phyloP scores from a whole-genome alignment of 2,113 vertebrate genomes.

The Lontra canadensis region DNA sequence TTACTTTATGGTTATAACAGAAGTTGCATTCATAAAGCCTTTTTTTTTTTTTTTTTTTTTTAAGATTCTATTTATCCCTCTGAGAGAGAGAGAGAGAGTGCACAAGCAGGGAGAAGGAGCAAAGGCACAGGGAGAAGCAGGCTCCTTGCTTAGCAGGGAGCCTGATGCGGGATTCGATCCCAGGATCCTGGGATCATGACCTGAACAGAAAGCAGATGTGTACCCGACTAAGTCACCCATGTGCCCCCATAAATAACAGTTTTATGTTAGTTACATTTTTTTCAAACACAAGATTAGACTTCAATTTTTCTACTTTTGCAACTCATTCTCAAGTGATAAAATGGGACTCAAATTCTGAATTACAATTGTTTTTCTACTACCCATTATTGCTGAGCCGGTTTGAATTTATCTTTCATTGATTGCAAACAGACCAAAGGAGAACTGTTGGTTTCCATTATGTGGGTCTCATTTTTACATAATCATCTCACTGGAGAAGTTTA shows the following conservation, averaged over 20 bases:
- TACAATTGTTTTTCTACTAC: background rate
- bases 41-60: background rate
- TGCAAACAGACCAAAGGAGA: slow-evolving; percentile 4
- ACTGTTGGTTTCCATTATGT: background rate
- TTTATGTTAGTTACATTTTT: slow-evolving; percentile 13
- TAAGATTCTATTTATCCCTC: too few species aligned
- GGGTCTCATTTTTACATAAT: background rate
- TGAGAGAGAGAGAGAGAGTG: too few species aligned
- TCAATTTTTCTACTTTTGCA: slow-evolving; percentile 36
- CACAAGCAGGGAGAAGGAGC: too few species aligned
- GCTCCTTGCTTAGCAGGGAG: too few species aligned
- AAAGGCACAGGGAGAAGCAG: too few species aligned
- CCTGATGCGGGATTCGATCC: too few species aligned
- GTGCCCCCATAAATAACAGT: background rate
- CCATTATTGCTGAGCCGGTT: slow-evolving; percentile 6
- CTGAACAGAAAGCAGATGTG: too few species aligned
- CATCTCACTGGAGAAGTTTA: background rate
- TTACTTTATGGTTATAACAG: slow-evolving; percentile 18
- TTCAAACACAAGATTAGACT: slow-evolving; percentile 29
- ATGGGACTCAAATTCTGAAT: slow-evolving; percentile 10
- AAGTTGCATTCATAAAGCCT: slow-evolving; percentile 43
- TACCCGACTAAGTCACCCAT: too few species aligned
- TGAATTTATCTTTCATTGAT: background rate
- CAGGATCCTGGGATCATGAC: too few species aligned
- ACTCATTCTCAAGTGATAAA: slow-evolving; percentile 15